Evolutionary conservation across 2,797 vertebrate genomes (phyloP).

Genomic region (Nothura maculosa): DNA sequence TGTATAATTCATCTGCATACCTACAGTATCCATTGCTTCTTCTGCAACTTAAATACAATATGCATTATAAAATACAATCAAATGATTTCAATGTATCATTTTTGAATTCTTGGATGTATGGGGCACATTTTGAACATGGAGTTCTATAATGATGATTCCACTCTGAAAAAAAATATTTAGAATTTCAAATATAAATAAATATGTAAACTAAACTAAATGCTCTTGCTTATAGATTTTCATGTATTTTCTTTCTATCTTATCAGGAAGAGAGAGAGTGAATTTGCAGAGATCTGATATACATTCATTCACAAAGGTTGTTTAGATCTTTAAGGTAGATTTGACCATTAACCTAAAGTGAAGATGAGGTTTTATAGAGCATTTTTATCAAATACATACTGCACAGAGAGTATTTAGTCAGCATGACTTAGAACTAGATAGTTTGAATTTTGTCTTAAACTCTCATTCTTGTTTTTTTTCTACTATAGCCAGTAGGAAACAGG

Average conservation of each 20-base stretch:
- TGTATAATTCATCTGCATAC: background rate
- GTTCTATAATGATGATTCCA: background rate
- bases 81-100: background rate
- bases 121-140: background rate
- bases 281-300: background rate
- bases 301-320: background rate
- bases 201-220: background rate
- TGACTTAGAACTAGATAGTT: too few species aligned
- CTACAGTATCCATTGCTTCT: background rate
- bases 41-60: background rate
- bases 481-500: too few species aligned
- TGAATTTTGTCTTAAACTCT: too few species aligned
- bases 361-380: background rate
- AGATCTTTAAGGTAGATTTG: background rate
- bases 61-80: background rate
- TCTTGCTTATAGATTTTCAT: background rate
- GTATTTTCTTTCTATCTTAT: background rate
- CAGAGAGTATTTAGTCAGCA: background rate
- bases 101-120: background rate
- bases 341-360: background rate
- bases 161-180: background rate
- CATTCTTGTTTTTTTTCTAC: too few species aligned
- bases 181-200: background rate
- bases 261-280: background rate
- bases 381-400: background rate